phyloP scores from a whole-genome alignment of 2,113 vertebrate genomes.

The Anolis sagrei region DNA sequence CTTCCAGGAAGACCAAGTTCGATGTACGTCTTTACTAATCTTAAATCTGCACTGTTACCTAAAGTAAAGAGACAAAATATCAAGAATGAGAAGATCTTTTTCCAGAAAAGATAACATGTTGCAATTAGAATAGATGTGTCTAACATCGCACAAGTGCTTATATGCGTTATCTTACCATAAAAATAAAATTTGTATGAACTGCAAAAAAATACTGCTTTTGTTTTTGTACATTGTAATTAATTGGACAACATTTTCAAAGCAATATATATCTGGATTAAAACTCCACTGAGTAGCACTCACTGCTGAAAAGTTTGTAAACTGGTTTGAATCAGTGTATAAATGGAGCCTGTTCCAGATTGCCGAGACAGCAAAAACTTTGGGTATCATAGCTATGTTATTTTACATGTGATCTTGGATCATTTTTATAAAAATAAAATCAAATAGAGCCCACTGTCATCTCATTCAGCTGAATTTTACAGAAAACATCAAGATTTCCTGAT shows the following conservation, averaged over 20 bases:
- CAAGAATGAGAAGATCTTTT: conserved; percentile 26
- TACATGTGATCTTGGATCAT: background rate
- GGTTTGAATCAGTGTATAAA: background rate
- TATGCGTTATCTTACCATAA: background rate
- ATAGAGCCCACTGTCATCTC: background rate
- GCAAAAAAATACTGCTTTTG: conserved; percentile 18
- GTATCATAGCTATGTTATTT: background rate
- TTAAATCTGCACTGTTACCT: conserved; percentile 96
- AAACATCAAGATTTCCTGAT: conserved; percentile 8
- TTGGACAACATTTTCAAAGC: background rate
- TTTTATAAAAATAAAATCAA: background rate
- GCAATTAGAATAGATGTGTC: conserved; percentile 8
- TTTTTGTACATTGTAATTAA: background rate
- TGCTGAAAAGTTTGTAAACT: background rate
- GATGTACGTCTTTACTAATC: conserved; percentile 96
- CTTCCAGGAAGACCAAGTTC: conserved; percentile 95
- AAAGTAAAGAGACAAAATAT: conserved; percentile 58
- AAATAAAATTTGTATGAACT: background rate
- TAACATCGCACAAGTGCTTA: background rate
- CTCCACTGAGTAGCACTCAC: background rate
- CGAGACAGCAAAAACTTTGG: background rate
- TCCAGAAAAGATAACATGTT: conserved; percentile 40
- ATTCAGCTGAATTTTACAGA: background rate
- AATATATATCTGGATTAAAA: background rate
- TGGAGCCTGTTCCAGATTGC: too few relatives aligned